Base-by-base conservation (phyloP, 2,113 vertebrate genomes). In the Tenebrosternarchus preto region DNA sequence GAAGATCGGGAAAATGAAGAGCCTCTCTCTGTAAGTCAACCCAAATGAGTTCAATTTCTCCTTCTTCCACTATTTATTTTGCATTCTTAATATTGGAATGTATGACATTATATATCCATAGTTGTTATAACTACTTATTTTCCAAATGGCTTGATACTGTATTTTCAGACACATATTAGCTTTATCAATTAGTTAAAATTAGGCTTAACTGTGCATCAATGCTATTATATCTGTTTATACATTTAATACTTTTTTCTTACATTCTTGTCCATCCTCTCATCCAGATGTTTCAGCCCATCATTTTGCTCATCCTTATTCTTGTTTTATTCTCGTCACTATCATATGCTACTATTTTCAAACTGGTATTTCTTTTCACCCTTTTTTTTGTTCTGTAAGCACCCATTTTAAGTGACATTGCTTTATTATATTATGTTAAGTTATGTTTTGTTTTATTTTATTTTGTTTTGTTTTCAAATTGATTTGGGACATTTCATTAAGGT, bases 261-360 rank as follows among this genome's bases (percentile, higher is more conserved):
- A 29, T 63, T 53, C 76, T 66, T 57, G 36, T 86, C 91, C 92
- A 91, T 88, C 86, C 94, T 92, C 92, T 68, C 78, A 59, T 68
- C 90, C 90, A 99, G 97, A 98, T 99, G 97, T 99, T 99, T 93
- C 98, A 99, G 94, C 98, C 98, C 91, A 98, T 99, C 92, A 99
- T 99, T 96, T 95, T 99, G 92, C 94, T 99, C 91, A 99, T 99
- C 91, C 98, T 99, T 93, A 99, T 99, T 88, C 97, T 99, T 86
- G 97, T 99, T 92, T 94, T 99, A 92, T 99, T 99, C 93, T 99
- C 98, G 83, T 99, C 97, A 73, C 95, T 99, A 90, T 99, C 97
- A 82, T 99, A 99, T 89, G 95, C 96, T 90, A 99, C 98, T 87
- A 98, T 99, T 93, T 99, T 99, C 93, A 99, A 99, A 92, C 92